Base-by-base conservation (phyloP, 2,888 invertebrate species). In the Orchesella flavescens region DNA sequence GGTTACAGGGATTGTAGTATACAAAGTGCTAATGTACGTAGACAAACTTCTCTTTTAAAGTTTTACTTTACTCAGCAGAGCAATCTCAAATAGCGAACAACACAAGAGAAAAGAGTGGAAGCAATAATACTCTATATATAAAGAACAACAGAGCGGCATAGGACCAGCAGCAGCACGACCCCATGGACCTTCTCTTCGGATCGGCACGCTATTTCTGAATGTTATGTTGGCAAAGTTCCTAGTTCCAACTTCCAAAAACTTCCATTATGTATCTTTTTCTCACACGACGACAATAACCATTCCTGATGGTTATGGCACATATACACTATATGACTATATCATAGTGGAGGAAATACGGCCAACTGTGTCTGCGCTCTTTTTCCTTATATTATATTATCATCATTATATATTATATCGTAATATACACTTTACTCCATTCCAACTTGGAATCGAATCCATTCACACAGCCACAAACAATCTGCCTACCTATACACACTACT, bases 191-290 rank as follows among this genome's bases (percentile, higher is more conserved):
- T 74, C 74, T 81, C 68, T 61, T 53, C 69, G 61, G 75, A 81
- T 81, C 81, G 66, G 74, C 82, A 82, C 65, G 63, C 82, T 71
- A 82, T 82, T 82, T 82, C 82, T 82, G 71, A 82, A 82, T 82
- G 81, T 75, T 53, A 59, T 81, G 75, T 82, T 82, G 82, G 82
- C 82, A 82, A 69, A 82, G 82, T 82, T 82, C 82, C 82, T 53
- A 82, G 71, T 82, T 81, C 57, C 53, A 73, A 43, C 63, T 57
- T 44, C 55, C 71, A 71, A 24, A 75, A 75, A 61, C 65, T 71
- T 82, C 82, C 81, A 81, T 63, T 72, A 69, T 34, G 46, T 74
- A 13, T 49, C 49, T 23, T 46, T 68, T 77, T 59, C 63, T 61
- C 24, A 53, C 23, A 53, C 15, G 61, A 76, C 55, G 44, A 55